Conservation (phyloP, 2,888 invertebrate genomes). For the Pegoplata infirma region DNA sequence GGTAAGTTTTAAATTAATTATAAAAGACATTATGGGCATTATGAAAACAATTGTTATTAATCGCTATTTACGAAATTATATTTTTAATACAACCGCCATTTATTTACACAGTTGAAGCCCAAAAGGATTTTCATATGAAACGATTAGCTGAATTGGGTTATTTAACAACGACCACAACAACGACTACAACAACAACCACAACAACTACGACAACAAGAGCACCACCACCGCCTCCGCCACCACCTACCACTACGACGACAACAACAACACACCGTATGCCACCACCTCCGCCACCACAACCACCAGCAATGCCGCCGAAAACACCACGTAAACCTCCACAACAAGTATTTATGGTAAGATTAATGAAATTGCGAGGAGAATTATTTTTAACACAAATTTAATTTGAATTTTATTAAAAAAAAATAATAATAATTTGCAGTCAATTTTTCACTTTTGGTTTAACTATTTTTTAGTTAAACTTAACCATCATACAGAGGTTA, state of each 20-base stretch:
- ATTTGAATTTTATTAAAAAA: neutral
- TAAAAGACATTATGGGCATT: no score
- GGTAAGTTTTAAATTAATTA: constrained; percentile 82
- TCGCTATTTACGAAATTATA: neutral
- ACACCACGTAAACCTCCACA: constrained; percentile 70
- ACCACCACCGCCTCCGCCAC: constrained; percentile 67
- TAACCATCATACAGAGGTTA: neutral
- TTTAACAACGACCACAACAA: constrained; percentile 78
- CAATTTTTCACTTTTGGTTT: neutral
- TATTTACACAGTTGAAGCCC: constrained; percentile 94
- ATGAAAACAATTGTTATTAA: neutral
- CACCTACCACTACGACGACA: constrained; percentile 71
- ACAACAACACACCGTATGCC: constrained; percentile 74
- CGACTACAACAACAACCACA: constrained; percentile 79
- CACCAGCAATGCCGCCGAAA: constrained; percentile 75
- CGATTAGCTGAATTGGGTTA: constrained; percentile 79
- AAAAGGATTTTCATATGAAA: constrained; percentile 90
- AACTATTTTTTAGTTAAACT: neutral
- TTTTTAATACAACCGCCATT: constrained; percentile 2
- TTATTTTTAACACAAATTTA: no score
- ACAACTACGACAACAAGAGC: constrained; percentile 75
- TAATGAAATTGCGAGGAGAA: no score
- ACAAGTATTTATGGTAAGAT: constrained; percentile 65
- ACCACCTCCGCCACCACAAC: constrained; percentile 68
- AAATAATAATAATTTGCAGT: neutral